Base-by-base conservation (phyloP, 2,888 invertebrate species). In the Epistrophe grossulariae region DNA sequence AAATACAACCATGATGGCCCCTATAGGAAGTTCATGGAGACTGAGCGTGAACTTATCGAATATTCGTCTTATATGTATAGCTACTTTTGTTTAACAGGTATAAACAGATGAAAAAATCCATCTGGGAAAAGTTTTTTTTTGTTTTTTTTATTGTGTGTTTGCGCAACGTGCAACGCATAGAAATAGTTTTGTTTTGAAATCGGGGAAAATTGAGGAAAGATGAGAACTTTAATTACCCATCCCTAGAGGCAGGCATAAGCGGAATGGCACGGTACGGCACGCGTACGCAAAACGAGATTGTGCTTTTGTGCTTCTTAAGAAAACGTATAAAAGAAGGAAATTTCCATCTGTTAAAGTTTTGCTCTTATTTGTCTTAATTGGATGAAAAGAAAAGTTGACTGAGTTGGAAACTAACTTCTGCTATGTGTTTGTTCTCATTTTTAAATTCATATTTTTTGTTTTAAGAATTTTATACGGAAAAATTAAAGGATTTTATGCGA, bases 81-180 rank as follows among this genome's bases (percentile, higher is more conserved):
- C n/a, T n/a, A n/a, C n/a, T 24, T 24, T 24, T 2, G 28, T 68
- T 31, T 5, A 48, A 40, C 24, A 28, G 6, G 10, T 52, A 13
- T 40, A 40, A 60, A 8, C 38, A 60, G 60, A 60, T 31, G 28
- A n/a, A 19, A 40, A 64, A 64, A 15, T 4, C 11, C n/a, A 28
- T 11, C 24, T 0, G 11, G 40, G 24, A 15, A 10, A 62, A 43
- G 9, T 43, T 24, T 7, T 3, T 43, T 40, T 24, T 24, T 9
- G 19, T 2, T n/a, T n/a, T n/a, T n/a, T 19, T 40, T 24, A 62
- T 35, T 35, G 35, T 35, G 35, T 40, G 62, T 43, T 62, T 8
- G 62, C 24, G 24, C 62, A 62, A 43, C 62, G 62, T 62, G 62
- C 24, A 62, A 62, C 4, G 43, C 62, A 62, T 43, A 43, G 24